Percentiles rank a stretch among this genome's conserved stretches.
These are phyloP conservation scores for Porites lobata DNA, from an alignment of 92 coral and sea anemone genomes.

Conservation along the genomic window DNA sequence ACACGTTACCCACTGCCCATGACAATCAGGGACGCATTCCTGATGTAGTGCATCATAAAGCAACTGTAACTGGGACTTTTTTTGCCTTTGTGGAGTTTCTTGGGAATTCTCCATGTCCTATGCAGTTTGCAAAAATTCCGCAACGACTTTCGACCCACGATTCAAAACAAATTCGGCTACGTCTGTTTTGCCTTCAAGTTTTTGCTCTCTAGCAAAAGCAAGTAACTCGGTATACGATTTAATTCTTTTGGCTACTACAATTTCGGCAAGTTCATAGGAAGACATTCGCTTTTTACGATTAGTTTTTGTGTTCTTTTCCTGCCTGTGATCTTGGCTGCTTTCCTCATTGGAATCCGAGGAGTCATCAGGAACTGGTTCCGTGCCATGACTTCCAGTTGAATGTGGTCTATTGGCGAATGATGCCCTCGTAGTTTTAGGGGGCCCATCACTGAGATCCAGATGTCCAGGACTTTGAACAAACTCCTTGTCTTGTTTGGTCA, in stretches of 20 bases:
- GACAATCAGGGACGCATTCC: conserved; percentile 41
- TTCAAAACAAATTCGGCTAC: conserved; percentile 65
- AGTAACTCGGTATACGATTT: conserved; percentile 49
- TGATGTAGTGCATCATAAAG: conserved; percentile 22
- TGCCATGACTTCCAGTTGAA: neutral
- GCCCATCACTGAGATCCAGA: conserved; percentile 49
- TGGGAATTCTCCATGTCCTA: conserved; percentile 60
- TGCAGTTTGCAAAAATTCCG: conserved; percentile 53
- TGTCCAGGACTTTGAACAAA: conserved; percentile 56
- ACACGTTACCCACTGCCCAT: conserved; percentile 58
- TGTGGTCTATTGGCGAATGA: neutral
- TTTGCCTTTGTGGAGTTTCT: conserved; percentile 40
- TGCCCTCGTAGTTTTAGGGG: neutral
- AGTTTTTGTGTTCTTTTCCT: too few relatives aligned
- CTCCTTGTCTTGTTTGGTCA: conserved; percentile 52
- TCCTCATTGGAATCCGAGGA: neutral
- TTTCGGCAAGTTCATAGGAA: conserved; percentile 57
- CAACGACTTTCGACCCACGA: conserved; percentile 55
- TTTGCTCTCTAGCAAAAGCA: conserved; percentile 66
- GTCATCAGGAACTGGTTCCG: too few relatives aligned
- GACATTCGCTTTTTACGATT: neutral
- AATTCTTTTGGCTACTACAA: neutral
- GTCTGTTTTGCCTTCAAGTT: conserved; percentile 68
- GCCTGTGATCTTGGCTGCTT: neutral
- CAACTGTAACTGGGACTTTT: conserved; percentile 52